Conservation (phyloP, 2,888 invertebrate species). For the Polydrusus pterygomalis region DNA sequence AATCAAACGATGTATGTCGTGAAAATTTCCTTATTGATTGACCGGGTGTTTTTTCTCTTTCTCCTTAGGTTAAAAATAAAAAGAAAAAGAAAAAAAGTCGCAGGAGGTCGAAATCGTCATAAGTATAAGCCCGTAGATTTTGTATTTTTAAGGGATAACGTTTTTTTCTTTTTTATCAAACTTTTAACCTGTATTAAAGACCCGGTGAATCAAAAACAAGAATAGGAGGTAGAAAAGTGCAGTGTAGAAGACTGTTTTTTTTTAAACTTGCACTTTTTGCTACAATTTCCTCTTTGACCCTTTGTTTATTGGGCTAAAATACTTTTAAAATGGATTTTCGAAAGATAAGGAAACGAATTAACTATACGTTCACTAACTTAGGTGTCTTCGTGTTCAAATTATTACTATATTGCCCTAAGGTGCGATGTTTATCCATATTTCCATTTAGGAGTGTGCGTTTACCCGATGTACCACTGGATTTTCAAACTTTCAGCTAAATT, state of each 20-base stretch:
- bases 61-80: conserved; percentile 46
- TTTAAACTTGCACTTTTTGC: too few species aligned
- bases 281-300: too few species aligned
- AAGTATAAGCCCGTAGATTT: neutral
- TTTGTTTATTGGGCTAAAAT: too few species aligned
- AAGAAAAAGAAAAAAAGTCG: conserved; percentile 56
- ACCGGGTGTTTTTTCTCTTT: conserved; percentile 47
- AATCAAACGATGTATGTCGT: conserved; percentile 6
- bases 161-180: neutral
- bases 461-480: too few species aligned
- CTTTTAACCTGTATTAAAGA: neutral
- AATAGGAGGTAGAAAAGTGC: too few species aligned
- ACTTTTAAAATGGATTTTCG: too few species aligned
- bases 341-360: too few species aligned
- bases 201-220: too few species aligned
- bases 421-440: neutral
- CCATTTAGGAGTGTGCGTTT: neutral
- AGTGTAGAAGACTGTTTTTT: too few species aligned
- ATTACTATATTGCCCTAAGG: neutral
- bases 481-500: too few species aligned
- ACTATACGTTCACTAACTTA: neutral
- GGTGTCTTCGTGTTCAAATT: neutral
- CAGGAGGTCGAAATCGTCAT: conserved; percentile 48
- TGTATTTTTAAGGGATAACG: neutral
- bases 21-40: neutral